phyloP scores from a whole-genome alignment of 2,797 vertebrate genomes.

The Remorina albescens region DNA sequence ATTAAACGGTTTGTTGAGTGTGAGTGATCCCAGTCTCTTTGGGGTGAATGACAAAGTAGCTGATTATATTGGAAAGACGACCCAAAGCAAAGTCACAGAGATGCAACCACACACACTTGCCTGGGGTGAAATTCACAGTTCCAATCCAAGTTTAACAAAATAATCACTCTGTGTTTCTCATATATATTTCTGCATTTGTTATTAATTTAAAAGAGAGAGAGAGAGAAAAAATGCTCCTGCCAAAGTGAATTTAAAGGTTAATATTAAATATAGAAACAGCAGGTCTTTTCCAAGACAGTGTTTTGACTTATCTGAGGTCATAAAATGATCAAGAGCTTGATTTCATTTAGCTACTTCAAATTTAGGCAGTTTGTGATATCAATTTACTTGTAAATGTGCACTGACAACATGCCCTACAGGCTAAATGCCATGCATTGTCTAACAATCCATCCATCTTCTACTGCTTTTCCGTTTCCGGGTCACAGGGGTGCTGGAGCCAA shows the following conservation, averaged over 20 bases:
- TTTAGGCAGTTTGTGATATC: no score
- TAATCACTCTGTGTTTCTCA: not conserved
- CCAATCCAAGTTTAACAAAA: not conserved
- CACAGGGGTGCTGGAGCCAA: no score
- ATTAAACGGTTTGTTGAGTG: slow-evolving; percentile 2
- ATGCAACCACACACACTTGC: not conserved
- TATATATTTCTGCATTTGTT: not conserved
- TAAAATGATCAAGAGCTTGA: not conserved
- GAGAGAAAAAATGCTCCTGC: no score
- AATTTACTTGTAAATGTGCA: no score
- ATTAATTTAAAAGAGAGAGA: no score
- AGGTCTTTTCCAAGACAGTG: no score
- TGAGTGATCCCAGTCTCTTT: not conserved
- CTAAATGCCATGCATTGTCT: not conserved
- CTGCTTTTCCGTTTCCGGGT: no score
- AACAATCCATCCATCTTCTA: no score
- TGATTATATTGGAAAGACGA: not conserved
- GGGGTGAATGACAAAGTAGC: not conserved
- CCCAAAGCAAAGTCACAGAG: not conserved
- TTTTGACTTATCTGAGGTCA: no score
- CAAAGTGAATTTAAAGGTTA: no score
- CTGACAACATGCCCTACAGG: not conserved
- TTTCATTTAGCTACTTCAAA: not conserved
- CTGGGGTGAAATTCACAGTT: not conserved
- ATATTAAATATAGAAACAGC: no score